Evolutionary conservation across 2,113 vertebrate species (phyloP), one percentile per base, ranked within the genome.

Genomic region (Corythornis cristatus): DNA sequence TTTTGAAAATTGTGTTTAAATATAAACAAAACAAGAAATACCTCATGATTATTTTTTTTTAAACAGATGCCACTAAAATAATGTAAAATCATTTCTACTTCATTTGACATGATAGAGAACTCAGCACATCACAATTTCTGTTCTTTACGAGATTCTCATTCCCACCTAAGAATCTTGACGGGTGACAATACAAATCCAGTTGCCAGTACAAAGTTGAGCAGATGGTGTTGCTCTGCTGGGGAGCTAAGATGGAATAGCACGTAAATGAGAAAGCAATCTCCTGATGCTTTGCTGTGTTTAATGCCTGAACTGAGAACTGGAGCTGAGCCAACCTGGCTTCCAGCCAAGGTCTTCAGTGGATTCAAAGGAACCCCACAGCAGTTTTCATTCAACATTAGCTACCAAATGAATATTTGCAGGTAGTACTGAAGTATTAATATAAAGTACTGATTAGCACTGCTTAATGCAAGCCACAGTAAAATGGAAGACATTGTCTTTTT

Each of bases 201-300:
- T 90, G 66, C 75, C 56, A 67, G 33, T 26, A 87, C 42, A 65
- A 86, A 87, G 64, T 71, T 88, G 62, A 83, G 74, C 86, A 93
- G 95, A 92, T 75, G 92, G 92, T 54, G 56, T 84, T 93, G 79
- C 77, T 83, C 61, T 90, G 81, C 76, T 65, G 65, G 70, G 53
- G n/a, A 89, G 58, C 83, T 25, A 70, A 84, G 50, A 65, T 80
- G 77, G 78, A 95, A 93, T 48, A 93, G 83, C 73, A 90, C 56
- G 56, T 91, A 91, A 93, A 83, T 78, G 93, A 95, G 78, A 90
- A 95, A 93, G 54, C 53, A 88, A 82, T 80, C 80, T 93, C 88
- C 67, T 85, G 66, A 77, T 33, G 76, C 68, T 87, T 93, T 91
- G 89, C 54, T 94, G 43, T 91, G 78, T 83, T 95, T 92, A 95